Evolutionary conservation across 2,888 invertebrate species (phyloP), one percentile per base, ranked within the genome.

Genomic region (Mesorhabditis belari): DNA sequence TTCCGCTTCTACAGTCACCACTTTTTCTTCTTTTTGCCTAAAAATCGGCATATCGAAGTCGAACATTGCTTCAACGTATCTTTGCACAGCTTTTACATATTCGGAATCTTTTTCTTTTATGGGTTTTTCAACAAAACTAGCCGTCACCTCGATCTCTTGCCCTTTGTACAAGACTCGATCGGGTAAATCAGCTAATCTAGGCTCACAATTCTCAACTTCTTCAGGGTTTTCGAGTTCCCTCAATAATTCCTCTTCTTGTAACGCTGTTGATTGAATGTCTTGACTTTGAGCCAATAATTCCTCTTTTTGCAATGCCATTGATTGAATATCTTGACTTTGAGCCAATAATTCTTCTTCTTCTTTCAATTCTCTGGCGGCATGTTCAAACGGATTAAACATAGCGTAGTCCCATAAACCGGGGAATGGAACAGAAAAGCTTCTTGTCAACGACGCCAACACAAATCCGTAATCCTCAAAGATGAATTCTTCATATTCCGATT

Each of bases 151-250:
- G 17, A 75, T 69, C 23, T 71, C 67, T 24, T 75, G 73, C 0
- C 75, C 75, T 52, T 71, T 71, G 61, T 71, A 75, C 9, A 63
- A 64, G 6, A 75, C 28, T 53, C 68, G 71, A 24, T 69, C 57
- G 0, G 75, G 75, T 2, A 75, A 64, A 21, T 70, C 56, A 2
- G 71, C 66, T 5, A 65, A 61, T 53, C 75, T 51, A 17, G 75
- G 75, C 29, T 73, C 67, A 49, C 17, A 12, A 35, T 12, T 35
- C 35, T 6, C 17, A 6, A 6, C 35, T 6, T 35, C 35, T 35
- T 6, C 35, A 12, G 6, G 35, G 17, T 6, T 12, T 12, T 6
- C 35, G 9, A 35, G 17, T 35, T 35, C 44, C 44, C 1, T 35
- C 1, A 35, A 35, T 17, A 35, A 35, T 17, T 9, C 44, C n/a